Base-by-base conservation (phyloP, 2,888 invertebrate species). In the Noctua janthina region DNA sequence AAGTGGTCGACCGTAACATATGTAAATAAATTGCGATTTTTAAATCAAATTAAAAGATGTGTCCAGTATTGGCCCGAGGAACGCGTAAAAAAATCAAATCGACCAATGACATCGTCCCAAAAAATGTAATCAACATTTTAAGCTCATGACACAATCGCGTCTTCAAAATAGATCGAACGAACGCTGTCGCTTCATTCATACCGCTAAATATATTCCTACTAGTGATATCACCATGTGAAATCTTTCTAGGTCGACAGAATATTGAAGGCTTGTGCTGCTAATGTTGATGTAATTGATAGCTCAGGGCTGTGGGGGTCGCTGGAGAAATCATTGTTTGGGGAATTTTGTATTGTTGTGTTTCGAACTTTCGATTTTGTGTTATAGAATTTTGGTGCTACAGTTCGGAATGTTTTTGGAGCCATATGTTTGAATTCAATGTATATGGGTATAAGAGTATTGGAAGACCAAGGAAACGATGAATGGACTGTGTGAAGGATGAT, bases 131-230 rank as follows among this genome's bases (percentile, higher is more conserved):
- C 46, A 74, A 56, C 84, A n/a, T 85, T 87, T 87, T 56, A 54
- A 70, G 70, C 77, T 62, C 64, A 81, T 86, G 86, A 86, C 86
- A 86, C 77, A 86, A 81, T 73, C 86, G 68, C 29, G n/a, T 56
- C 85, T 73, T 67, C 80, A 54, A 87, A 87, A 87, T 87, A 87
- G 87, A 85, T 77, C 73, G 78, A 78, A 39, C 20, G 35, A 29
- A 79, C 75, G 83, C 64, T 78, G 85, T 86, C 78, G 87, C 82
- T 80, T 67, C 82, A 87, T 87, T 85, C 87, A 87, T 87, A 70
- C 74, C 68, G 77, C 82, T 78, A 86, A 86, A 86, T 86, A 86
- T 87, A 87, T 82, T 74, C 66, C 2, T 78, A 20, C 68, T 4
- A 77, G 68, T 87, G 85, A 87, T 87, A 85, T 87, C 87, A 87